Conservation (phyloP, 2,797 vertebrate species). For the Labeo calbasu region DNA sequence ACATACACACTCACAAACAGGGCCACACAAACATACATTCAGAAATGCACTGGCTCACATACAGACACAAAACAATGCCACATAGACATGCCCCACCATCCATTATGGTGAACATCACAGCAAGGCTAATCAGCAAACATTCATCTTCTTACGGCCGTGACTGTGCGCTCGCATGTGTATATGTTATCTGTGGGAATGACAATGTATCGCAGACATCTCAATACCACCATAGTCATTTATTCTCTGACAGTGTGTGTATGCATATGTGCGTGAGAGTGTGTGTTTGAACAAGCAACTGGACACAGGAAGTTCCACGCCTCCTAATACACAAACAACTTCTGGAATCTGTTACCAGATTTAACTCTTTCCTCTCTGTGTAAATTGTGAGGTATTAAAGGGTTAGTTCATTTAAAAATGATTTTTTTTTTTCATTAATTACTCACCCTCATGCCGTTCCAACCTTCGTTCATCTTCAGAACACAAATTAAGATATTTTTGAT, state of each 20-base stretch:
- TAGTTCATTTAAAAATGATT: no score
- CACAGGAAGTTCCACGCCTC: slow-evolving; percentile 24
- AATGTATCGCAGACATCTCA: slow-evolving; percentile 45
- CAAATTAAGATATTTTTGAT: no score
- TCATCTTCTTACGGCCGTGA: slow-evolving; percentile 43
- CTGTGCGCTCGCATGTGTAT: slow-evolving; percentile 12
- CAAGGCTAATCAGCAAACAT: slow-evolving; percentile 45
- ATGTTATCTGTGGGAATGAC: slow-evolving; percentile 47
- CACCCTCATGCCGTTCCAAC: no score
- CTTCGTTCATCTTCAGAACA: no score
- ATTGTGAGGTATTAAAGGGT: neutral
- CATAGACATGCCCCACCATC: slow-evolving; percentile 10
- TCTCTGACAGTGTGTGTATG: slow-evolving; percentile 52
- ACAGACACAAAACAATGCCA: slow-evolving; percentile 15
- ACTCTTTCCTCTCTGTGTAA: neutral
- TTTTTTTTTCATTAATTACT: no score
- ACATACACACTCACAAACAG: slow-evolving; percentile 21
- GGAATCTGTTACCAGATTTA: slow-evolving; percentile 18
- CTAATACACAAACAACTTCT: slow-evolving; percentile 36
- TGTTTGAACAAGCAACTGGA: slow-evolving; percentile 26
- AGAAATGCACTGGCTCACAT: slow-evolving; percentile 25
- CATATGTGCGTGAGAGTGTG: slow-evolving; percentile 11
- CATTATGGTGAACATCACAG: slow-evolving; percentile 45
- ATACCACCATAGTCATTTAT: slow-evolving; percentile 30
- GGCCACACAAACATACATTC: neutral